Evolutionary conservation across 2,797 vertebrate species (phyloP).

Genomic region (Alectoris magna): DNA sequence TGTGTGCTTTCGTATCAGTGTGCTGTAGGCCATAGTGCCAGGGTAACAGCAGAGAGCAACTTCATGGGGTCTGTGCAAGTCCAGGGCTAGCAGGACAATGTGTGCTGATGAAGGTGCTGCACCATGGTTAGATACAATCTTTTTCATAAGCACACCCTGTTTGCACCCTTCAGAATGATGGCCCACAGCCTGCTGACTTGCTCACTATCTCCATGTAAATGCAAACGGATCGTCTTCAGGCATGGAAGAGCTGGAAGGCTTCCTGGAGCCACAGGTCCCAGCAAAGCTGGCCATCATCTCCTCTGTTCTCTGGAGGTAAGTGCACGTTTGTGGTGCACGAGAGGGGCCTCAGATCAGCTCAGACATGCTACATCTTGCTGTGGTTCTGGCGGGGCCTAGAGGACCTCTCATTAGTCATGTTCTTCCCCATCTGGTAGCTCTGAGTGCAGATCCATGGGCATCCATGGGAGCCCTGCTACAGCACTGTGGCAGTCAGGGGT

Average conservation of each 20-base stretch:
- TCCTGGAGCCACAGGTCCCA: fast-evolving
- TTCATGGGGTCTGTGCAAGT: not conserved
- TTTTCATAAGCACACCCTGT: fast-evolving
- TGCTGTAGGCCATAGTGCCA: not conserved
- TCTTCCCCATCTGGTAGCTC: not conserved
- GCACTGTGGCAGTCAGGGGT: not conserved
- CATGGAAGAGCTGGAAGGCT: not conserved
- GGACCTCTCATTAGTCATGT: not conserved
- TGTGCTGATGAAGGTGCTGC: fast-evolving
- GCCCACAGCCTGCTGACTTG: not conserved
- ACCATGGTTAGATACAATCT: not conserved
- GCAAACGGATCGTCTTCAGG: not conserved
- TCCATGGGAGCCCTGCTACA: not conserved
- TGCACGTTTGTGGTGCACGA: fast-evolving
- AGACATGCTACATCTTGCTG: fast-evolving
- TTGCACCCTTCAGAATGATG: fast-evolving
- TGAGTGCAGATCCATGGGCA: not conserved
- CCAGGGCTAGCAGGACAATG: not conserved
- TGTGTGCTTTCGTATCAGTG: not conserved
- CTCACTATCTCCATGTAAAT: fast-evolving
- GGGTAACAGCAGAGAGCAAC: not conserved
- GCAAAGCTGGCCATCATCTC: not conserved
- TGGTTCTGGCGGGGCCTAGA: not conserved
- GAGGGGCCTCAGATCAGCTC: not conserved
- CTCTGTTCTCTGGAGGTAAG: not conserved